A percentile compares a stretch with the other conserved stretches of the same genome.
phyloP scores from a whole-genome alignment of 2,888 invertebrate species.

The Psococerastis gibbosa region DNA sequence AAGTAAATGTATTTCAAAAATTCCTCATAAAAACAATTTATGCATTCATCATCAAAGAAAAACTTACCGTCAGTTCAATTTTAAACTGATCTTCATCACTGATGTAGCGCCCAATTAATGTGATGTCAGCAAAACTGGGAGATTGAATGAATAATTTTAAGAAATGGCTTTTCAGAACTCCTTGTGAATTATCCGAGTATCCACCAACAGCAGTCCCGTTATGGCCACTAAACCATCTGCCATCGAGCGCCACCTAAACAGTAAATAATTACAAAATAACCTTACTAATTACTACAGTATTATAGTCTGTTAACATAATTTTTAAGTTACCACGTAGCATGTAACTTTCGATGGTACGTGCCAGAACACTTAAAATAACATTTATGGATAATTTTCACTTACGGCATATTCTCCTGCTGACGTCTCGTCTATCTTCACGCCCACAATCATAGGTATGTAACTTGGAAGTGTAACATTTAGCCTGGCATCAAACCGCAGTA shows the following conservation, averaged over 20 bases:
- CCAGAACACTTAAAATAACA: too few species aligned
- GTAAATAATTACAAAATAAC: constrained; percentile 7
- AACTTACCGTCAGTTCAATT: constrained; percentile 45
- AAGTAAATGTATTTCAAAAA: too few species aligned
- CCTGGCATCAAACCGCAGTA: constrained; percentile 46
- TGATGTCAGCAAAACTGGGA: constrained; percentile 49
- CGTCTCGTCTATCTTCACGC: constrained; percentile 47
- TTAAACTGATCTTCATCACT: constrained; percentile 48
- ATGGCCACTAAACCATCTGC: constrained; percentile 65
- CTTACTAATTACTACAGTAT: constrained; percentile 17
- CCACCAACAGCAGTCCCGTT: constrained; percentile 47
- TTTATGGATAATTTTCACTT: constrained; percentile 21
- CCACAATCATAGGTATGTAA: constrained; percentile 45
- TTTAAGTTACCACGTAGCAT: too few species aligned
- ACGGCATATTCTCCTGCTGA: constrained; percentile 47
- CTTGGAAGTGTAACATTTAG: constrained; percentile 56
- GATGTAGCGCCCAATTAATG: constrained; percentile 42
- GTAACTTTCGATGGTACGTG: too few species aligned
- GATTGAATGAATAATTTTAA: constrained; percentile 52
- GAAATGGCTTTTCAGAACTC: constrained; percentile 40
- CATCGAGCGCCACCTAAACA: constrained; percentile 44
- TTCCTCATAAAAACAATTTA: too few species aligned
- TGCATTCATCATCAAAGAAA: too few species aligned
- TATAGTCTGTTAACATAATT: too few species aligned
- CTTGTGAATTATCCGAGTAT: constrained; percentile 54